Conservation (phyloP, 2,888 invertebrate species). For the Melinopterus prodromus region DNA sequence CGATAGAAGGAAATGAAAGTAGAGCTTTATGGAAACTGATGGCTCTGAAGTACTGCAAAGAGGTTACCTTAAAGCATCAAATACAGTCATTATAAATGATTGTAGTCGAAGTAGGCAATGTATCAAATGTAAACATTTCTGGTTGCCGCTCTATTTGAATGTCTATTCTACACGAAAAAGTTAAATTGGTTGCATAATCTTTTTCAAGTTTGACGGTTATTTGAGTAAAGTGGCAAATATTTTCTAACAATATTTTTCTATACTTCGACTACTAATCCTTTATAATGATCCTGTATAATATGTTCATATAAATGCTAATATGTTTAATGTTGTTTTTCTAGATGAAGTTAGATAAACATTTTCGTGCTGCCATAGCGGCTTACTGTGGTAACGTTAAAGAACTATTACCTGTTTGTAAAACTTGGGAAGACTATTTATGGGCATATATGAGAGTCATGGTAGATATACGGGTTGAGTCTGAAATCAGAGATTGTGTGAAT, state of each 20-base stretch:
- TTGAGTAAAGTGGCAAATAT: no score
- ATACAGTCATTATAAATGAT: no score
- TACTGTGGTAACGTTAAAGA: conserved; percentile 85
- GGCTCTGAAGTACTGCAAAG: conserved; percentile 66
- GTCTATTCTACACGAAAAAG: no score
- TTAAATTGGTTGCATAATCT: no score
- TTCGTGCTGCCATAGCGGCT: conserved; percentile 77
- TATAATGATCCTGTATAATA: no score
- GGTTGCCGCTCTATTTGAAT: no score
- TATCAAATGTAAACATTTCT: no score
- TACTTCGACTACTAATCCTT: no score
- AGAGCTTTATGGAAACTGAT: conserved; percentile 82
- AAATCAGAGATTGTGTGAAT: conserved; percentile 69
- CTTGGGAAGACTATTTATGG: conserved; percentile 93
- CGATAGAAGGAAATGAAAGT: conserved; percentile 82
- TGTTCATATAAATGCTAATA: no score
- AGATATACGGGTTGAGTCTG: conserved; percentile 85
- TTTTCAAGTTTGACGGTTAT: no score
- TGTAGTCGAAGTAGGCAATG: no score
- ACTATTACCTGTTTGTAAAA: conserved; percentile 77
- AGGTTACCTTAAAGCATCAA: conserved; percentile 43
- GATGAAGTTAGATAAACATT: conserved; percentile 65
- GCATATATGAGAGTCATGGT: conserved; percentile 83
- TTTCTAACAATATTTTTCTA: no score
- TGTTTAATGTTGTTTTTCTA: conserved; percentile 40